Base-by-base conservation (phyloP, 2,113 vertebrate species). In the Chitala chitala region DNA sequence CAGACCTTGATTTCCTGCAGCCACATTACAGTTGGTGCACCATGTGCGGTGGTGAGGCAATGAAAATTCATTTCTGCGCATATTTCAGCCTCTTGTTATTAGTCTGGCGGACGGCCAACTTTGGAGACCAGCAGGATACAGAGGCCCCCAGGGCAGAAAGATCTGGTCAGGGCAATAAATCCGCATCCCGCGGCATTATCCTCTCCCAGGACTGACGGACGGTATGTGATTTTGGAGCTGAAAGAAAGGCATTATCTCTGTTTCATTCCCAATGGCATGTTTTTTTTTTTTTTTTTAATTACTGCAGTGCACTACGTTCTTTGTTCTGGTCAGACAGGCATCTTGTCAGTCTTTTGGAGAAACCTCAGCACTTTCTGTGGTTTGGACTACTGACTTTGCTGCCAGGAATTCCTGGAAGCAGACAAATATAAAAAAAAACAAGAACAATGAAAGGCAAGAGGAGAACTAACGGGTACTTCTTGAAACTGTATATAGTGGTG, bases 151-250 rank as follows among this genome's bases (percentile, higher is more conserved):
- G 59, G 72, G 61, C 31, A 42, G 48, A 48, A 64, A 29, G 46
- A 66, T 68, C 61, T 44, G 48, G 63, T 66, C 51, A 75, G 50
- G 48, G 55, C 55, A 55, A 42, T 74, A 31, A 26, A 56, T 66
- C 26, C 33, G 12, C 48, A 12, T 68, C 13, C 48, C 24, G 8
- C 33, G 61, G 8, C 48, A 74, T 24, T 13, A 10, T 38, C 24
- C 22, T 33, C 12, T 48, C 40, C 9, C 15, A 4, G 13, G 46
- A 48, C 17, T 24, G 58, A 63, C 44, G 9, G 20, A 5, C 20
- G 6, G 29, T 6, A 3, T 5, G 61, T 6, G 6, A 4, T 5
- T 69, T 26, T 29, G 65, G 33, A 42, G 38, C 61, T 12, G 36
- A 20, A n/a, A 17, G 24, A 33, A 48, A 46, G 26, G 13, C 13